These are phyloP conservation scores for Chauna torquata DNA, from an alignment of 2,113 vertebrate species.

Conservation along the genomic window DNA sequence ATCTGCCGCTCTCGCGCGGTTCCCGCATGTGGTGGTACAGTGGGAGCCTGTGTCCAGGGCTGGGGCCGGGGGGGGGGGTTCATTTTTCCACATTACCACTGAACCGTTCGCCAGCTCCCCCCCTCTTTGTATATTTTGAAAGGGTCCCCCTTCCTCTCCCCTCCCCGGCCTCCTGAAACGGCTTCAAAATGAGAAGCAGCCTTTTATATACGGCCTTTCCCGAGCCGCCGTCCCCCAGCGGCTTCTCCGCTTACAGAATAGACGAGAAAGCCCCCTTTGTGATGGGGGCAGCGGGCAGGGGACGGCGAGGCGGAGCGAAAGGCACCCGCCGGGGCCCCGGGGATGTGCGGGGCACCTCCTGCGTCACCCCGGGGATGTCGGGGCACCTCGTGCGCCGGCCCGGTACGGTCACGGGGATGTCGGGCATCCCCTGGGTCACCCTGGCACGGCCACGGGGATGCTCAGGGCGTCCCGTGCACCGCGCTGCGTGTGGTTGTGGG, in stretches of 20 bases:
- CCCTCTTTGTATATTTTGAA: conserved; percentile 45
- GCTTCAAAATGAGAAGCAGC: conserved; percentile 33
- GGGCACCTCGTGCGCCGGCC: too few relatives aligned
- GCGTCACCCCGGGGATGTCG: background rate
- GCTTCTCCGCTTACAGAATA: conserved; percentile 42
- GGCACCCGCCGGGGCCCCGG: background rate
- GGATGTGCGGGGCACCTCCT: background rate
- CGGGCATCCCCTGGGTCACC: too few relatives aligned
- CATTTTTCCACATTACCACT: background rate
- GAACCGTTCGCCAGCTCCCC: background rate
- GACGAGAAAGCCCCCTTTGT: conserved; percentile 51
- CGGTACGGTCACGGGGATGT: background rate
- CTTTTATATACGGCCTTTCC: background rate
- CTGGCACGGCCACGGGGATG: background rate
- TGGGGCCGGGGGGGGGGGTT: background rate
- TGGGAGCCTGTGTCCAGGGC: background rate
- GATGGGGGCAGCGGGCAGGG: background rate
- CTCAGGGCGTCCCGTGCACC: background rate
- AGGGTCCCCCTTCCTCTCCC: background rate
- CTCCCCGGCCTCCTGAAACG: background rate
- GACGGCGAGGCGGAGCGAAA: background rate
- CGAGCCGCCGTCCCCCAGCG: background rate
- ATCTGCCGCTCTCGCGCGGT: background rate
- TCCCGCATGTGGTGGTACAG: background rate
- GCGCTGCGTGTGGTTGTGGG: accelerated